phyloP scores from a whole-genome alignment of 1,140 invertebrate genomes.

The Sipha flava region DNA sequence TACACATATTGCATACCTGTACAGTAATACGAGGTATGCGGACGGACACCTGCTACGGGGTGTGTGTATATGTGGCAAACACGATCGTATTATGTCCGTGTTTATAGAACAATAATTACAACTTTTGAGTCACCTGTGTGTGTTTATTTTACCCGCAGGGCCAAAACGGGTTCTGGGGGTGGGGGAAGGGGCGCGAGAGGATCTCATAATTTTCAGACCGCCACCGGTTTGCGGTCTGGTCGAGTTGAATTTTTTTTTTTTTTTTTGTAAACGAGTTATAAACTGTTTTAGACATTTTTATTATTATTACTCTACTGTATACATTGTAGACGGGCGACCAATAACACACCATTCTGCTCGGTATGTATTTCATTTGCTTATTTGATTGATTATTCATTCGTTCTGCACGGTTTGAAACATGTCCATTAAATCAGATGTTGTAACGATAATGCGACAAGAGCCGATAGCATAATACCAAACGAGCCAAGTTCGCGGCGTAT shows the following conservation, averaged over 20 bases:
- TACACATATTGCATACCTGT: not conserved
- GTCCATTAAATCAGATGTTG: no score
- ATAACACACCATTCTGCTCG: no score
- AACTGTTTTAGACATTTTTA: not conserved
- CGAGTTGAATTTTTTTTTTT: not conserved
- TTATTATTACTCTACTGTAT: no score
- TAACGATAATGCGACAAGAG: no score
- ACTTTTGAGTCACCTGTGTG: slow-evolving; percentile 13
- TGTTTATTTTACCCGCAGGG: slow-evolving; percentile 9
- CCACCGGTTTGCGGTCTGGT: not conserved
- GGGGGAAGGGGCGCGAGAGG: not conserved
- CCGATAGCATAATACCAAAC: no score
- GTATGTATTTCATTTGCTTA: no score
- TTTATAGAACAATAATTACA: slow-evolving; percentile 13
- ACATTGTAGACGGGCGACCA: no score
- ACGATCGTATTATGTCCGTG: not conserved
- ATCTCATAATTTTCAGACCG: slow-evolving; percentile 6
- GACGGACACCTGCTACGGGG: not conserved
- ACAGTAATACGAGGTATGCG: slow-evolving; percentile 5
- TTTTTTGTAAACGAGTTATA: not conserved
- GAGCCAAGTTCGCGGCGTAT: no score
- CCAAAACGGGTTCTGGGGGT: not conserved
- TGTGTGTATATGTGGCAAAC: not conserved
- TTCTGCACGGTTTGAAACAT: no score
- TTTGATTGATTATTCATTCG: no score